Conservation (phyloP, 2,888 invertebrate species). For the Dynastes grantii region DNA sequence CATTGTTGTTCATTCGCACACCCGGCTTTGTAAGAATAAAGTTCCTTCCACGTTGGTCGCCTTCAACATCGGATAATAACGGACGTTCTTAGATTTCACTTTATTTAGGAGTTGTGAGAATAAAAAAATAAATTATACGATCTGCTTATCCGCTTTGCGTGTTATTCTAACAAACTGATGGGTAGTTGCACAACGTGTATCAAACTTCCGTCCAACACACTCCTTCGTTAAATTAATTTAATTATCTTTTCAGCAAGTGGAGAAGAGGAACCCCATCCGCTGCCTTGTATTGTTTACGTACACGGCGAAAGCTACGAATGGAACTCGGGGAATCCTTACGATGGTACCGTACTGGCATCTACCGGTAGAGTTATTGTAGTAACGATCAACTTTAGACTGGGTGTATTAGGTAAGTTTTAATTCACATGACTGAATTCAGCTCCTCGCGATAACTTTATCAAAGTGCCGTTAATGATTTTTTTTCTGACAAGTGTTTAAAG, state of each 20-base stretch:
- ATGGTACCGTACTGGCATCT: slow-evolving; percentile 95
- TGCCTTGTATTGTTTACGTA: slow-evolving; percentile 91
- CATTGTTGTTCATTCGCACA: slow-evolving; percentile 6
- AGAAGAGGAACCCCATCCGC: slow-evolving; percentile 72
- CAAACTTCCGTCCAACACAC: slow-evolving; percentile 6
- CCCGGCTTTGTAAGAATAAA: background rate
- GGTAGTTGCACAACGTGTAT: background rate
- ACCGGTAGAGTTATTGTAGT: slow-evolving; percentile 92
- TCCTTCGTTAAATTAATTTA: slow-evolving; percentile 32
- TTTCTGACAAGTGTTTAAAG: too few species aligned
- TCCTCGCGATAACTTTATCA: background rate
- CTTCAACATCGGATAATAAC: background rate
- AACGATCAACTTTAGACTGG: slow-evolving; percentile 93
- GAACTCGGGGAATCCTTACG: slow-evolving; percentile 98
- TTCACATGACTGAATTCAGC: background rate
- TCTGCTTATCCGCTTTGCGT: background rate
- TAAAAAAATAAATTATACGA: background rate
- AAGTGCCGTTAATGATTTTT: too few species aligned
- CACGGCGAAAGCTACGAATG: slow-evolving; percentile 98
- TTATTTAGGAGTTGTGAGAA: background rate
- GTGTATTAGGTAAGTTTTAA: slow-evolving; percentile 82
- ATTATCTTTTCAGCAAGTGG: slow-evolving; percentile 70
- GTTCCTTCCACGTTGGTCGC: slow-evolving; percentile 7
- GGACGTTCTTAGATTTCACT: slow-evolving; percentile 7
- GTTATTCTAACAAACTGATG: background rate